A percentile compares a stretch with the other conserved stretches of the same genome.
phyloP scores from a whole-genome alignment of 2,888 invertebrate genomes.

The Augiades crinisus region DNA sequence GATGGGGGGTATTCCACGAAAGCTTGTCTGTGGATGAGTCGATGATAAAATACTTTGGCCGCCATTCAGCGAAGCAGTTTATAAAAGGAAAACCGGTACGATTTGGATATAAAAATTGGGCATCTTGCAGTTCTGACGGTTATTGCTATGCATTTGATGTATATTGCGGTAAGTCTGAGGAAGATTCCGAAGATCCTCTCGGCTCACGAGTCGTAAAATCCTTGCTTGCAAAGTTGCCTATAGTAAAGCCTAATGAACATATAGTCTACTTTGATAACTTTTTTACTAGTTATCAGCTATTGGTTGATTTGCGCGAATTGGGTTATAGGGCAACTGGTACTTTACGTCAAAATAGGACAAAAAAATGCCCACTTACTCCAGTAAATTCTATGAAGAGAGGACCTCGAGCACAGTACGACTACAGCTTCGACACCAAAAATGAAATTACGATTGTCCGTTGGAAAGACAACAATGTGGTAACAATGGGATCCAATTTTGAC shows the following conservation, averaged over 20 bases:
- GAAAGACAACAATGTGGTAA: slow-evolving; percentile 37
- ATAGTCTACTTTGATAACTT: slow-evolving; percentile 6
- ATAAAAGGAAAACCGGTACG: slow-evolving; percentile 23
- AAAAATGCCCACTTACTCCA: background rate
- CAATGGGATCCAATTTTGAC: slow-evolving; percentile 36
- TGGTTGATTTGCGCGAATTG: background rate
- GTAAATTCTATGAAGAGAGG: background rate
- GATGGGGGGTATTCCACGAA: background rate
- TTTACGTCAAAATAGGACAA: background rate
- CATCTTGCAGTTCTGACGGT: background rate
- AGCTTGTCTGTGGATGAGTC: slow-evolving; percentile 8
- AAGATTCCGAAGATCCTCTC: slow-evolving; percentile 1
- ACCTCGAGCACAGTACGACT: slow-evolving; percentile 5
- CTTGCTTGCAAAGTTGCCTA: slow-evolving; percentile 30
- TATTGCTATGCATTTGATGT: slow-evolving; percentile 7
- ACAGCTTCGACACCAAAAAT: slow-evolving; percentile 35
- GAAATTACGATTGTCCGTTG: slow-evolving; percentile 35
- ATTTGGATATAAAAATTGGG: slow-evolving; percentile 24
- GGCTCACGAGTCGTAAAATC: slow-evolving; percentile 31
- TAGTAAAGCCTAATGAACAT: slow-evolving; percentile 25
- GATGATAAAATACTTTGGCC: slow-evolving; percentile 18
- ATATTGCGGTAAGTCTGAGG: slow-evolving; percentile 2
- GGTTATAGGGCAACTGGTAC: background rate
- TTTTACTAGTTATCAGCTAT: background rate
- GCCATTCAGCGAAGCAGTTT: slow-evolving; percentile 17